Evolutionary conservation across 2,888 invertebrate species (phyloP).

Genomic region (Shargacucullia verbasci): DNA sequence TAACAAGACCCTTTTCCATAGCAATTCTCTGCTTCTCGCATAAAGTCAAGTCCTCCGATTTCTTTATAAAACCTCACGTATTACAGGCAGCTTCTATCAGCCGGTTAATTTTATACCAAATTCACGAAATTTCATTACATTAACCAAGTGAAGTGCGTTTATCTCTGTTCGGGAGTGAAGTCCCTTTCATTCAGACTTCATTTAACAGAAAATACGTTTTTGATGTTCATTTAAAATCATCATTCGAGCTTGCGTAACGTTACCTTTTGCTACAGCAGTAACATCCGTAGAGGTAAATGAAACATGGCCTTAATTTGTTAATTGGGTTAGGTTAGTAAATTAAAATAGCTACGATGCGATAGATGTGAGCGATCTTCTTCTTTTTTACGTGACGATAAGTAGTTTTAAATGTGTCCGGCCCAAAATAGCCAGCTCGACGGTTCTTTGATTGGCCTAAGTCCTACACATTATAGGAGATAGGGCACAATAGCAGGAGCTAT

Average conservation of each 20-base stretch:
- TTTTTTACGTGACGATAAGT: too few relatives aligned
- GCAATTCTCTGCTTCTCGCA: conserved; percentile 17
- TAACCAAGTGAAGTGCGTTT: conserved; percentile 80
- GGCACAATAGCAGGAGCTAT: too few relatives aligned
- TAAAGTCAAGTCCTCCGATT: conserved; percentile 59
- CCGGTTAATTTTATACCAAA: conserved; percentile 79
- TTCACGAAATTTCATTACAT: conserved; percentile 82
- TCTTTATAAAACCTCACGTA: conserved; percentile 77
- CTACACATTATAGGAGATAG: too few relatives aligned
- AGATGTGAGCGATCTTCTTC: too few relatives aligned
- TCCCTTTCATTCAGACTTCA: conserved; percentile 61
- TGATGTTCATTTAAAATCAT: conserved; percentile 57
- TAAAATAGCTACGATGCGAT: too few relatives aligned
- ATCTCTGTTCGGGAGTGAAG: conserved; percentile 63
- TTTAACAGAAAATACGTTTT: conserved; percentile 62
- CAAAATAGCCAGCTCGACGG: too few relatives aligned
- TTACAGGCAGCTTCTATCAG: conserved; percentile 73
- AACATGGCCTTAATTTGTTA: not conserved
- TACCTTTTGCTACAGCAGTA: conserved; percentile 11
- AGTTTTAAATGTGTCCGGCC: too few relatives aligned
- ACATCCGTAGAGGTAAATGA: not conserved
- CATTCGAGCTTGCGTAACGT: conserved; percentile 32
- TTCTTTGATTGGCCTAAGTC: too few relatives aligned
- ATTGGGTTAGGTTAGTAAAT: too few relatives aligned
- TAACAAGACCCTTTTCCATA: conserved; percentile 57